Evolutionary conservation across 1,140 invertebrate species (phyloP).

Genomic region (Platyscapa corneri): DNA sequence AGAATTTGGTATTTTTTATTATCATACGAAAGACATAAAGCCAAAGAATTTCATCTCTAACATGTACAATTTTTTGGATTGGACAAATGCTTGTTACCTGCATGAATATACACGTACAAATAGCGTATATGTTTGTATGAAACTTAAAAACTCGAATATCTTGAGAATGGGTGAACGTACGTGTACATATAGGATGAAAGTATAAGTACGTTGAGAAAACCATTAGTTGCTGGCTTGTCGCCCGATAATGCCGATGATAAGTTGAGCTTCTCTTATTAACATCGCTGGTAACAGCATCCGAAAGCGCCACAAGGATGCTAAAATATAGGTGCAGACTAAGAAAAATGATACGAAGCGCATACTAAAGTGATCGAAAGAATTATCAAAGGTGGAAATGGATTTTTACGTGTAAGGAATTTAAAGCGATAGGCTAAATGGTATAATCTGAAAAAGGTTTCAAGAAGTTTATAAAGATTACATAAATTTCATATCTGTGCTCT

Average conservation of each 20-base stretch:
- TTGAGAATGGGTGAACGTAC: too few relatives aligned
- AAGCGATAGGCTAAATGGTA: background rate
- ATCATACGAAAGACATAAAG: too few relatives aligned
- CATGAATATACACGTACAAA: background rate
- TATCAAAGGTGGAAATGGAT: slow-evolving; percentile 13
- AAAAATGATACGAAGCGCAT: background rate
- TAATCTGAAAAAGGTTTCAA: background rate
- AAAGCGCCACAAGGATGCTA: background rate
- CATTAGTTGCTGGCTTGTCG: slow-evolving; percentile 33
- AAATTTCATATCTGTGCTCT: background rate
- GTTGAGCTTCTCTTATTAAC: background rate
- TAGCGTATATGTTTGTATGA: background rate
- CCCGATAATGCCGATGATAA: slow-evolving; percentile 21
- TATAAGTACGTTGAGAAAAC: slow-evolving; percentile 11
- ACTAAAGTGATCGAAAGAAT: background rate
- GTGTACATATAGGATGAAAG: background rate
- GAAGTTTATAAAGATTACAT: background rate
- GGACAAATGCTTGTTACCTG: background rate
- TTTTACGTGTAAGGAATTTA: slow-evolving; percentile 7
- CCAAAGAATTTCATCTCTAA: slow-evolving; percentile 17
- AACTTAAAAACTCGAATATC: too few relatives aligned
- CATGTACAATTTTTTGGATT: background rate
- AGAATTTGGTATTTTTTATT: too few relatives aligned
- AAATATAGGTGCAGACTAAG: background rate
- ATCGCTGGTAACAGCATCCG: slow-evolving; percentile 6